Conservation (phyloP, 2,888 invertebrate genomes). For the Apoderus coryli region DNA sequence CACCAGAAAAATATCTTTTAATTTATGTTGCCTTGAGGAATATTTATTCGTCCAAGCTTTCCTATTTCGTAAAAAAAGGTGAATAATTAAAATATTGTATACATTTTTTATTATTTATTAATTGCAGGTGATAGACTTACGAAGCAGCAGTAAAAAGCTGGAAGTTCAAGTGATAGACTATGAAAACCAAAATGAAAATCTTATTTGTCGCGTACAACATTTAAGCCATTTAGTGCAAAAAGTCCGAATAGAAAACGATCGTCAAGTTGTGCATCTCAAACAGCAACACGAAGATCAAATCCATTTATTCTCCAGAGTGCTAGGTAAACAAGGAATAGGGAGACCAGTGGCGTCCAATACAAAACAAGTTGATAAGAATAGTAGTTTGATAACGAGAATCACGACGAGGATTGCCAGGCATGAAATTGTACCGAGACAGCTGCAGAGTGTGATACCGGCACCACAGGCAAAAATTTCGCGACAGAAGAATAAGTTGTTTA, state of each 20-base stretch:
- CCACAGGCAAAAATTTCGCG: conserved; percentile 71
- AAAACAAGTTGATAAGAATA: conserved; percentile 32
- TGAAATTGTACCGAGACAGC: conserved; percentile 39
- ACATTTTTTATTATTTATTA: too few species aligned
- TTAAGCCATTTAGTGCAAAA: conserved; percentile 54
- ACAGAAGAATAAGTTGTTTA: conserved; percentile 70
- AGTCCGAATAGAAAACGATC: conserved; percentile 47
- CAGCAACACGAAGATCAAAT: conserved; percentile 50
- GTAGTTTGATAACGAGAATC: conserved; percentile 38
- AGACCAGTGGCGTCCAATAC: conserved; percentile 17
- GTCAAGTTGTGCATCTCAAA: conserved; percentile 42
- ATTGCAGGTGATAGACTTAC: conserved; percentile 42
- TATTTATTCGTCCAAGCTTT: too few species aligned
- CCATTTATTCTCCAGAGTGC: conserved; percentile 34
- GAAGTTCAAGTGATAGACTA: conserved; percentile 59
- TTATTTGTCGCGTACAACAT: conserved; percentile 53
- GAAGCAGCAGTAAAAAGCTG: conserved; percentile 36
- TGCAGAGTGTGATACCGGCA: too few species aligned
- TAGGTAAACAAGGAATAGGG: conserved; percentile 16
- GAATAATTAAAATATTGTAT: too few species aligned
- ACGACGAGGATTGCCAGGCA: conserved; percentile 33
- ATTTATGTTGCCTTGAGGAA: too few species aligned
- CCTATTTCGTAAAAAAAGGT: too few species aligned
- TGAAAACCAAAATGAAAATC: conserved; percentile 54
- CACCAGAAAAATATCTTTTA: too few species aligned